Evolutionary conservation across 2,797 vertebrate species (phyloP), one percentile per base, ranked within the genome.

Genomic region (Macrochelys suwanniensis): DNA sequence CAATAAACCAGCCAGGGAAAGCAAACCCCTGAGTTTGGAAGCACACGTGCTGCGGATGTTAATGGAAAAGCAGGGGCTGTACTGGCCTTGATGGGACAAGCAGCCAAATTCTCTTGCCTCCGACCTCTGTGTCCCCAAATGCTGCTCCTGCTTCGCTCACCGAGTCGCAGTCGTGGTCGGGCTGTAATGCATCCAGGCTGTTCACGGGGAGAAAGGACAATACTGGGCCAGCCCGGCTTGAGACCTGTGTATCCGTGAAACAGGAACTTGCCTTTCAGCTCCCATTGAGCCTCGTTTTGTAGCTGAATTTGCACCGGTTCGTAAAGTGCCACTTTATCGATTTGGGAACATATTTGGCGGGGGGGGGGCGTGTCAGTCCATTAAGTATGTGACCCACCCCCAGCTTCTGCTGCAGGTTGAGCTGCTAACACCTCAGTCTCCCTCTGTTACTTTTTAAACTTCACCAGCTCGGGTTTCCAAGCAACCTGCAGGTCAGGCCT

Each of bases 381-480:
- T 17, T 33, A 11, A 13, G 28, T 31, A 12, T 33, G 57, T 61
- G 28, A 61, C 56, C 21, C 21, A 17, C 19, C 1, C 57, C 57
- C 28, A 0, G 28, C 8, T 2, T 65, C 33, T n/a, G 15, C 5
- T 19, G 33, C 2, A 8, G 4, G 61, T 9, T 65, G 33, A 65
- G 16, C 33, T 19, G 61, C 61, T n/a, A 65, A 33, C 33, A 17
- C 16, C 33, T 65, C 61, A 17, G 61, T 65, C 23, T 45, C 21
- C 42, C 23, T 23, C 11, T 4, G 37, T 45, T 45, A 26, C 42
- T 74, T 26, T 19, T 57, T n/a, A 19, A n/a, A 12, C 21, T 74
- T 23, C 37, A 11, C 37, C 21, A 25, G 37, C 42, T 16, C 19
- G 26, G 74, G 65, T 37, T 47, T 28, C 74, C 15, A 25, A 45